Percentiles rank a stretch among this genome's conserved stretches.
Conservation (phyloP, 2,888 invertebrate species). For the Drosophila subsilvestris region DNA sequence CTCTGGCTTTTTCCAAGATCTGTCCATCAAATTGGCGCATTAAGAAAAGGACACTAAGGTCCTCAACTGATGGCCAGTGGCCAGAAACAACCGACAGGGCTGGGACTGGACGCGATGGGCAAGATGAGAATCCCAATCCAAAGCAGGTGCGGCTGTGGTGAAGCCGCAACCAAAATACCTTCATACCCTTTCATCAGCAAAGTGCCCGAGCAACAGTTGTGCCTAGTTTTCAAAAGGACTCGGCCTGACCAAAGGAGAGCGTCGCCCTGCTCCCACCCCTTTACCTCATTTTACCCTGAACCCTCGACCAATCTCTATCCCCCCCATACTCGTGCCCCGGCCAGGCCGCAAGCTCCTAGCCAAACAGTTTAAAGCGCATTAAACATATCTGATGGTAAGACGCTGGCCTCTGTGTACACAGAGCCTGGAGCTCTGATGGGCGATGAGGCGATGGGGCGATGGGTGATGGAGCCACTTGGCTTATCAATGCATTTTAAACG, state of each 20-base stretch:
- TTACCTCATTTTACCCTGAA: background rate
- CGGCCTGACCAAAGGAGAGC: constrained; percentile 46
- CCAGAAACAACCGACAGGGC: background rate
- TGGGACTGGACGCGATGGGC: background rate
- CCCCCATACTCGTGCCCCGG: background rate
- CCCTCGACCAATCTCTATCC: background rate
- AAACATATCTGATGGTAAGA: constrained; percentile 70
- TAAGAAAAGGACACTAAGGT: constrained; percentile 45
- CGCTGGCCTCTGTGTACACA: constrained; percentile 39
- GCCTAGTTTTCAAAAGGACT: constrained; percentile 66
- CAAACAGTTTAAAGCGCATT: constrained; percentile 79
- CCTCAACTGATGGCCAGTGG: constrained; percentile 44
- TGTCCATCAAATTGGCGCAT: constrained; percentile 43
- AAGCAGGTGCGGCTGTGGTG: constrained; percentile 37
- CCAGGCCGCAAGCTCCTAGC: constrained; percentile 47
- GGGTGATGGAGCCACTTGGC: constrained; percentile 57
- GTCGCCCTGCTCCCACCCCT: background rate
- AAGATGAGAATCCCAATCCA: constrained; percentile 15
- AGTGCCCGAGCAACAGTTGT: constrained; percentile 71
- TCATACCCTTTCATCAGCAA: constrained; percentile 61
- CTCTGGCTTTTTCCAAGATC: constrained; percentile 27
- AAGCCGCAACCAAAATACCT: constrained; percentile 53
- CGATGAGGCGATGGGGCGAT: background rate
- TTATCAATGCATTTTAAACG: constrained; percentile 79
- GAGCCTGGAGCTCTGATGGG: constrained; percentile 30